Evolutionary conservation across 2,888 invertebrate genomes (phyloP).

Genomic region (Aspidiotus destructor): DNA sequence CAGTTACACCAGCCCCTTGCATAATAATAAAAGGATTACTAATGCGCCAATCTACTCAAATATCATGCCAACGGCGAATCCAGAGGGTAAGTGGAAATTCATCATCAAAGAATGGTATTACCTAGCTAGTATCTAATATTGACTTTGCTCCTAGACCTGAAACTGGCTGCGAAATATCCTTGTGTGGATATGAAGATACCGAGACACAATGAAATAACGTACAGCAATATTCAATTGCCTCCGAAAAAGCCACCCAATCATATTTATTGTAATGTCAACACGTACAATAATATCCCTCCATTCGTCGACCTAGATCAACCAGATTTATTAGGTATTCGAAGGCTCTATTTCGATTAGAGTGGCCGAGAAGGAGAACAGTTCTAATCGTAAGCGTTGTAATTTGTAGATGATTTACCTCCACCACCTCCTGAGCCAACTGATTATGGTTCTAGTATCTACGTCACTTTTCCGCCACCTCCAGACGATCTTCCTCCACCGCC

Average conservation of each 20-base stretch:
- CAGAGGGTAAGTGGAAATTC: not conserved
- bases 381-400: slow-evolving; percentile 13
- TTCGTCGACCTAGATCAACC: slow-evolving; percentile 37
- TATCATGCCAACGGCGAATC: not conserved
- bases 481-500: slow-evolving; percentile 73
- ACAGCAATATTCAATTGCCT: slow-evolving; percentile 21
- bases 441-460: slow-evolving; percentile 42
- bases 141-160: not conserved
- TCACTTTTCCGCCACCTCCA: slow-evolving; percentile 44
- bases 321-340: slow-evolving; percentile 20
- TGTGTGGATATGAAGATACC: not conserved
- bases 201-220: slow-evolving; percentile 22
- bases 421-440: slow-evolving; percentile 50
- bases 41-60: slow-evolving; percentile 22
- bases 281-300: slow-evolving; percentile 37
- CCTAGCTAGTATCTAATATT: too few relatives aligned
- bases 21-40: slow-evolving; percentile 39
- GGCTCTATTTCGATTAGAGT: not conserved
- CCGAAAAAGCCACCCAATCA: slow-evolving; percentile 22
- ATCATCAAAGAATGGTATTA: too few relatives aligned
- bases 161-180: not conserved
- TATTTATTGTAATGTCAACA: slow-evolving; percentile 34
- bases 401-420: slow-evolving; percentile 51
- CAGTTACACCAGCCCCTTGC: slow-evolving; percentile 61
- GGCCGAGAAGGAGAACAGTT: not conserved